Evolutionary conservation across 2,888 invertebrate genomes (phyloP), one percentile per base, ranked within the genome.

Genomic region (Mystacides longicornis): DNA sequence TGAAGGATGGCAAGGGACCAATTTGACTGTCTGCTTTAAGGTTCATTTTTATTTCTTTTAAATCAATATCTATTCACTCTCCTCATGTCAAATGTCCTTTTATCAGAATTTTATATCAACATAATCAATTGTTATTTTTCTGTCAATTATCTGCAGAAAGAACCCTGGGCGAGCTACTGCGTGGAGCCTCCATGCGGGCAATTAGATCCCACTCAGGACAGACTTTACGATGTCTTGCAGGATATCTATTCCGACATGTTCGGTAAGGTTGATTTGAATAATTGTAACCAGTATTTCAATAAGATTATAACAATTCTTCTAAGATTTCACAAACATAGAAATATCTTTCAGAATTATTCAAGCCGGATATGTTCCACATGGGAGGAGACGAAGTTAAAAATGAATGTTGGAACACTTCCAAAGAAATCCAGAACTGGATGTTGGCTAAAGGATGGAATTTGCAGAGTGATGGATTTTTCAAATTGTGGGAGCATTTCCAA

Each of bases 141-240:
- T 37, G 27, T 5, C 5, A 27, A 27, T 71, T 70, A 70, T 42
- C 68, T 67, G 3, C 67, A 79, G 72, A 82, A 82, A n/a, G 83
- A 88, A 61, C 88, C 89, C 0, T 89, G 89, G 89, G 65, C 68
- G 1, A 62, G 68, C 1, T 86, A 75, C 66, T 86, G 89, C 65
- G 88, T 89, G 14, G 90, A 91, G 65, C 91, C 92, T 1, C 92
- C 92, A 0, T 92, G 92, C 64, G 91, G 91, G 0, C 90, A 90
- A 67, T 72, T 91, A 5, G 87, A 91, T 72, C 88, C 89, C 0
- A 82, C 82, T 0, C 82, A 81, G 62, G 81, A 84, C 0, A 79
- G 74, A 51, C 71, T 89, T 4, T 90, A 90, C 65, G 78, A 86
- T 49, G 77, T 84, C 47, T 69, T 86, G 16, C 79, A 80, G 63